phyloP scores from a whole-genome alignment of 1,140 invertebrate genomes.

The Micrasema longulum region DNA sequence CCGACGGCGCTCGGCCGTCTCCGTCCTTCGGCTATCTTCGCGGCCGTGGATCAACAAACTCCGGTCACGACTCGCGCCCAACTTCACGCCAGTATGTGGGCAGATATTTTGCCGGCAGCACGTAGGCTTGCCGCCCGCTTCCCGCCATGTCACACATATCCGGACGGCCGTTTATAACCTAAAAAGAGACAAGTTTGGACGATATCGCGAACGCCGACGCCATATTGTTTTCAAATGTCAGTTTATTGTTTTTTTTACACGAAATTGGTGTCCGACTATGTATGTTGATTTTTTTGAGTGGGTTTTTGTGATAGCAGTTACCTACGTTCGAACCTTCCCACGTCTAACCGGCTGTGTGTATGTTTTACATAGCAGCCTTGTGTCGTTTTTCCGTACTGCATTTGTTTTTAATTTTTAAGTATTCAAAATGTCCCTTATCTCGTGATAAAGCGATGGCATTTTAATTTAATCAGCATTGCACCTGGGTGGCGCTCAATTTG shows the following conservation, averaged over 20 bases:
- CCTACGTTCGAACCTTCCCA: too few species aligned
- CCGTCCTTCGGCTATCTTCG: constrained; percentile 4
- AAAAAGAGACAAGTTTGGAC: neutral
- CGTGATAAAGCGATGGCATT: too few species aligned
- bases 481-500: too few species aligned
- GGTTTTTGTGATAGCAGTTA: neutral
- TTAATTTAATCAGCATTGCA: too few species aligned
- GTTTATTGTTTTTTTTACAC: constrained; percentile 25
- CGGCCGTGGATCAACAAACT: constrained; percentile 7
- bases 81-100: constrained; percentile 31
- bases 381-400: too few species aligned
- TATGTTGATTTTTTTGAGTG: constrained; percentile 11
- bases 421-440: too few species aligned
- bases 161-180: neutral
- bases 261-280: constrained; percentile 14
- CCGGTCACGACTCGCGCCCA: too few species aligned
- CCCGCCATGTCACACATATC: constrained; percentile 28
- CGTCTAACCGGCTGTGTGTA: too few species aligned
- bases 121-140: constrained; percentile 2
- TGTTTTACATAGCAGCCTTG: too few species aligned
- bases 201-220: constrained; percentile 26
- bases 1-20: constrained; percentile 2
- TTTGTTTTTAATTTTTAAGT: too few species aligned
- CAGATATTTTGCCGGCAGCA: constrained; percentile 36
- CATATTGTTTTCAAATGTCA: constrained; percentile 39